Evolutionary conservation across 2,113 vertebrate species (phyloP).

Genomic region (Rhinopomastus cyanomelas): DNA sequence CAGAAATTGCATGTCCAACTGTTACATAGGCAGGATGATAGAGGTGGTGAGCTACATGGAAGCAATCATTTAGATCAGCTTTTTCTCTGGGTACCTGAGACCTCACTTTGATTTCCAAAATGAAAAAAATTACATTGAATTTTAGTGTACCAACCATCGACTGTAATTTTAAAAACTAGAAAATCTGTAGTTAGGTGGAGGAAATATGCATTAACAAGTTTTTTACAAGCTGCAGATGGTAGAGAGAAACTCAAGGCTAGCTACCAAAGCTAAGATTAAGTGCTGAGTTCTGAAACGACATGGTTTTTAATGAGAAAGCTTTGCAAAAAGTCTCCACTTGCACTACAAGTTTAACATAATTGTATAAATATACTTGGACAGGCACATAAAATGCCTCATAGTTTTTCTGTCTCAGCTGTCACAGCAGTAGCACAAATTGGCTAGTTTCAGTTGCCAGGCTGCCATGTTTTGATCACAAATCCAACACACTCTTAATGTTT

Average conservation of each 20-base stretch:
- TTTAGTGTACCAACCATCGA: background rate
- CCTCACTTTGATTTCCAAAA: background rate
- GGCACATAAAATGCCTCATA: background rate
- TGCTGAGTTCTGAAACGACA: background rate
- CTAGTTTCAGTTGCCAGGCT: background rate
- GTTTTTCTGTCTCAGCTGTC: background rate
- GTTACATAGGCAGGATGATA: background rate
- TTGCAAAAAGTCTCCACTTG: background rate
- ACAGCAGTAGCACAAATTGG: background rate
- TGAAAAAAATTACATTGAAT: background rate
- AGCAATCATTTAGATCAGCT: background rate
- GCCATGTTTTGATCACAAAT: background rate
- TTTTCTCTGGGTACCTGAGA: background rate
- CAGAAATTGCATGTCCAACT: background rate
- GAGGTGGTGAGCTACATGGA: background rate
- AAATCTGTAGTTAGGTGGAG: background rate
- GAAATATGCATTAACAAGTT: background rate
- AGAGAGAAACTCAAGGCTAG: background rate
- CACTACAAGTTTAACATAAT: background rate
- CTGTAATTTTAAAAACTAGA: background rate
- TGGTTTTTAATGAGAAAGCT: background rate
- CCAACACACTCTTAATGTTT: background rate
- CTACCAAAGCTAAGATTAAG: background rate
- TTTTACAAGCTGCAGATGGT: conserved; percentile 5
- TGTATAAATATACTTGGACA: background rate